Percentiles rank a stretch among this genome's conserved stretches.
Conservation (phyloP, 2,113 vertebrate genomes). For the Emydocephalus ijimae region DNA sequence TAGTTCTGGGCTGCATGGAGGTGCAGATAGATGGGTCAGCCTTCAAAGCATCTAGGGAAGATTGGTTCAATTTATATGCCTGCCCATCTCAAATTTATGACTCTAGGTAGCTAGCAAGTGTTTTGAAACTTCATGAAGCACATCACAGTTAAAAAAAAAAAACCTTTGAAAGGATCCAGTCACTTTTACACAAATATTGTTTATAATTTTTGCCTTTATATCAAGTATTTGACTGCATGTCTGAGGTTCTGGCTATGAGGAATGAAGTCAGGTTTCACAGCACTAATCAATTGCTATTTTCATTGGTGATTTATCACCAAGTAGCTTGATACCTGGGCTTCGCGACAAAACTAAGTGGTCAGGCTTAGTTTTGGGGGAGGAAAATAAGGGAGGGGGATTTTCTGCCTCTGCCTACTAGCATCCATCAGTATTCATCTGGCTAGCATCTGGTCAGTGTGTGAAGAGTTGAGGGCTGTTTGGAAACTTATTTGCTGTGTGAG, state of each 20-base stretch:
- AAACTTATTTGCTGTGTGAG: no score
- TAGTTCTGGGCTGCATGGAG: background rate
- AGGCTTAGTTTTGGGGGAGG: no score
- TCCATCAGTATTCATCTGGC: no score
- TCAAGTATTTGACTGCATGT: background rate
- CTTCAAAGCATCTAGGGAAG: background rate
- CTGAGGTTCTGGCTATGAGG: background rate
- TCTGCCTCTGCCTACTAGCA: no score
- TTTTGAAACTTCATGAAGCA: background rate
- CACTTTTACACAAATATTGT: background rate
- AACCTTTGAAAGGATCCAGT: background rate
- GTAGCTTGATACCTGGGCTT: no score
- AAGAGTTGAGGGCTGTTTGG: no score
- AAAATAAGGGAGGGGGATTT: no score
- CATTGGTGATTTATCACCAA: no score
- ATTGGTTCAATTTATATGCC: background rate
- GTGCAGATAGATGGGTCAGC: background rate
- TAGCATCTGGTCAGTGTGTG: no score
- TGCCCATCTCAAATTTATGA: background rate
- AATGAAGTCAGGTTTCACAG: background rate
- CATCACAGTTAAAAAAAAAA: background rate
- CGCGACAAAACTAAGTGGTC: no score
- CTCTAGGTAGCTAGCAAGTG: background rate
- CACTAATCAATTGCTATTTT: background rate
- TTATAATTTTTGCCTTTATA: background rate